Conservation (phyloP, 2,113 vertebrate genomes). For the Excalfactoria chinensis region DNA sequence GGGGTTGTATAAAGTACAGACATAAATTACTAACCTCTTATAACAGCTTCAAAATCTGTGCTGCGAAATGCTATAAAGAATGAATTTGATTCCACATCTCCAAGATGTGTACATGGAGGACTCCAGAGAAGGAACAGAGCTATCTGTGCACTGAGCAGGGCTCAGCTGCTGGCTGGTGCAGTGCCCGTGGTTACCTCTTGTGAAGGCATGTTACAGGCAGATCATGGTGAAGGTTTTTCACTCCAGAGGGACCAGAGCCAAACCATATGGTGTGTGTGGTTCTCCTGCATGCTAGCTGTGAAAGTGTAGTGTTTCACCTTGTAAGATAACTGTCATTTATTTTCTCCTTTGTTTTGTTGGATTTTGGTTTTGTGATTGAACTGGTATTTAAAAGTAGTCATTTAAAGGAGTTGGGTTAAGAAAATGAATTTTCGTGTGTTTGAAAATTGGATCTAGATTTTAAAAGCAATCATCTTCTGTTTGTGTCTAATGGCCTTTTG, state of each 20-base stretch:
- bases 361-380: not conserved
- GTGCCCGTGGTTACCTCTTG: not conserved
- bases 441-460: not conserved
- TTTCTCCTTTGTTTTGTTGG: not conserved
- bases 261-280: not conserved
- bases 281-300: not conserved
- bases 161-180: fast-evolving
- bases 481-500: not conserved
- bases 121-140: not conserved
- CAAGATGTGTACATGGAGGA: not conserved
- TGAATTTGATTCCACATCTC: not conserved
- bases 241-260: not conserved
- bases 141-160: not conserved
- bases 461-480: not conserved
- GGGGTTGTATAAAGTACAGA: not conserved
- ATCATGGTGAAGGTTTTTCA: not conserved
- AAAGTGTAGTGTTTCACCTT: not conserved
- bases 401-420: not conserved
- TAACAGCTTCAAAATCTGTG: not conserved
- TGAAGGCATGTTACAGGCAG: not conserved
- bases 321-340: not conserved
- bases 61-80: not conserved
- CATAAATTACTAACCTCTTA: not conserved
- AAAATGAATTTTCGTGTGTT: not conserved
- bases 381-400: not conserved